Evolutionary conservation across 2,888 invertebrate species (phyloP), one percentile per base, ranked within the genome.

Genomic region (Synanthedon myopaeformis): DNA sequence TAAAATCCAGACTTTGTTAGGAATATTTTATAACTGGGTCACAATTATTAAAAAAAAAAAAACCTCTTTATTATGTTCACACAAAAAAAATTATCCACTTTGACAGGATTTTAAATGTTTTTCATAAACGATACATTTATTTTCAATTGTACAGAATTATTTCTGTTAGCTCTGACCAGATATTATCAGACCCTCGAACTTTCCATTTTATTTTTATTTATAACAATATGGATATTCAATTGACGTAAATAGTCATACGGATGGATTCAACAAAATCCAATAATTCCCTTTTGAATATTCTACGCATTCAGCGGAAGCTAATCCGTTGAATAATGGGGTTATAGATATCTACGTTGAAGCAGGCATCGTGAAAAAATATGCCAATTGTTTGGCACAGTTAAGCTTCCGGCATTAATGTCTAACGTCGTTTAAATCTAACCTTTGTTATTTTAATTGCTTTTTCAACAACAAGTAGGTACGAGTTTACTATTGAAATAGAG

Each of bases 241-340:
- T 35, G 35, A 53, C 54, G 53, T 53, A 53, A 53, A 54, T 53
- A 58, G 55, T 57, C 61, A 66, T 69, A 72, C 64, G 71, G 35
- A 45, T 45, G 14, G 71, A 72, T 72, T 74, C 60, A 69, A 70
- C 67, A 61, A 73, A 80, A 81, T 81, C 79, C 81, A 79, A 79
- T 84, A 81, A 82, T 79, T 74, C 77, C 76, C 77, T 77, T 82
- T 84, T 85, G 82, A 84, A 86, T 84, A 82, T 81, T 82, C 81
- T 74, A 75, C 76, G 72, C 73, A 80, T 82, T 74, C 79, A 70
- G 75, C 74, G 81, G 81, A 81, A 82, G 83, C 81, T 86, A 84
- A 86, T 86, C 85, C 82, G 61, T 62, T 76, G 83, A 83, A 85
- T 84, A 86, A 85, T 83, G 76, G 82, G 72, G 73, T 78, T 82